phyloP scores from a whole-genome alignment of 2,797 vertebrate species.

The Clarias fuscus region DNA sequence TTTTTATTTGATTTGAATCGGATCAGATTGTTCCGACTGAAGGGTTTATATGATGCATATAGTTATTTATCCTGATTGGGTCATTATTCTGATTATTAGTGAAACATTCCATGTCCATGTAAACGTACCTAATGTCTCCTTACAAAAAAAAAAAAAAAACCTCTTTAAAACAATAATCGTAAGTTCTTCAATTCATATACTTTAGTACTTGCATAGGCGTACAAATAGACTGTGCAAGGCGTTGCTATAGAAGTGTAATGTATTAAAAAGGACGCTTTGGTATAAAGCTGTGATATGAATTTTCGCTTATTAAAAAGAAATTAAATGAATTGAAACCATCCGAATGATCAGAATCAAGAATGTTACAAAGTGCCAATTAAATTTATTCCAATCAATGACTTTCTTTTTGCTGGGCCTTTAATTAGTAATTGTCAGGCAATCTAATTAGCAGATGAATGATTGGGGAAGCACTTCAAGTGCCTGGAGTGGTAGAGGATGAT shows the following conservation, averaged over 20 bases:
- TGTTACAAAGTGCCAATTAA: not conserved
- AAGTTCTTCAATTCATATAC: not conserved
- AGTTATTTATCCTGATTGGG: too few relatives aligned
- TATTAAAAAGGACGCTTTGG: not conserved
- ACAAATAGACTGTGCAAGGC: not conserved
- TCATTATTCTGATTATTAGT: too few relatives aligned
- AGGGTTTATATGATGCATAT: too few relatives aligned
- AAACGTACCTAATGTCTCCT: not conserved
- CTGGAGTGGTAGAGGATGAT: not conserved
- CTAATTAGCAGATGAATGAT: not conserved
- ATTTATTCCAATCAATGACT: not conserved
- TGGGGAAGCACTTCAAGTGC: not conserved
- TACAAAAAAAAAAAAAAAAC: not conserved
- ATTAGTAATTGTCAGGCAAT: not conserved
- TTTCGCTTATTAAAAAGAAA: not conserved
- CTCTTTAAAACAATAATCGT: not conserved
- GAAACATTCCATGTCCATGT: too few relatives aligned
- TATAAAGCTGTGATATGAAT: not conserved
- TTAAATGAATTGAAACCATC: not conserved
- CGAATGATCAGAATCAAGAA: not conserved
- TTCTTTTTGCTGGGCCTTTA: not conserved
- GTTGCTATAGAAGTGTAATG: not conserved
- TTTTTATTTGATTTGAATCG: too few relatives aligned
- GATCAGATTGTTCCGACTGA: too few relatives aligned
- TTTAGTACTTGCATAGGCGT: not conserved